phyloP scores from a whole-genome alignment of 2,888 invertebrate genomes.

The Netelia fuscicornis region DNA sequence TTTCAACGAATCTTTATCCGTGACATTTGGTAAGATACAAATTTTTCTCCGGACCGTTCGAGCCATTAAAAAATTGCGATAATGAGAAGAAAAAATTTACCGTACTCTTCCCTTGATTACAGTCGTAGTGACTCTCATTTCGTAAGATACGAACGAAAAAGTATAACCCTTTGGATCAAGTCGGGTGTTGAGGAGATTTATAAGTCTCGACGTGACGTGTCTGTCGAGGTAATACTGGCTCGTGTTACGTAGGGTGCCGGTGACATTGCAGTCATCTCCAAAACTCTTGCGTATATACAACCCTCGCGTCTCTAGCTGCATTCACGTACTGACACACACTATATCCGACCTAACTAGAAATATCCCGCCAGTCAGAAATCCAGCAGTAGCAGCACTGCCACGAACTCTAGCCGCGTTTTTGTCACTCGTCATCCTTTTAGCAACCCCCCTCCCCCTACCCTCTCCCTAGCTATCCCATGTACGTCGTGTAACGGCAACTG shows the following conservation, averaged over 20 bases:
- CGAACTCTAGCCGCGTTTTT: constrained; percentile 52
- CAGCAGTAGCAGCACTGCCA: constrained; percentile 21
- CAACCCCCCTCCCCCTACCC: neutral
- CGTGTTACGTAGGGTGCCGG: neutral
- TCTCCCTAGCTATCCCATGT: neutral
- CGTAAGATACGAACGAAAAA: neutral
- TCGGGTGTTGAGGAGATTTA: constrained; percentile 6
- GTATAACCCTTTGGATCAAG: neutral
- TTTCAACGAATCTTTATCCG: no score
- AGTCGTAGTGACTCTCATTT: neutral
- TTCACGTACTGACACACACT: constrained; percentile 13
- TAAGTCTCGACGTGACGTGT: constrained; percentile 20
- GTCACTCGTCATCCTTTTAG: constrained; percentile 65
- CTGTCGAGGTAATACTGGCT: constrained; percentile 20
- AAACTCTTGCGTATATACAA: constrained; percentile 12
- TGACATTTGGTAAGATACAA: no score
- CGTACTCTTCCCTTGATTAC: neutral
- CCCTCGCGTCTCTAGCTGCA: neutral
- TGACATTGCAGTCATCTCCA: constrained; percentile 24
- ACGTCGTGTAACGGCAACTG: constrained; percentile 28
- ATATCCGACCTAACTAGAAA: constrained; percentile 33
- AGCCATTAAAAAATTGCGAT: no score
- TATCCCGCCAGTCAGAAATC: constrained; percentile 36
- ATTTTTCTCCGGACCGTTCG: no score
- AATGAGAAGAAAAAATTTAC: no score